Percentiles rank a stretch among this genome's conserved stretches.
These are phyloP conservation scores for Hippopotamus amphibius DNA, from an alignment of 2,113 vertebrate genomes.

Conservation along the genomic window DNA sequence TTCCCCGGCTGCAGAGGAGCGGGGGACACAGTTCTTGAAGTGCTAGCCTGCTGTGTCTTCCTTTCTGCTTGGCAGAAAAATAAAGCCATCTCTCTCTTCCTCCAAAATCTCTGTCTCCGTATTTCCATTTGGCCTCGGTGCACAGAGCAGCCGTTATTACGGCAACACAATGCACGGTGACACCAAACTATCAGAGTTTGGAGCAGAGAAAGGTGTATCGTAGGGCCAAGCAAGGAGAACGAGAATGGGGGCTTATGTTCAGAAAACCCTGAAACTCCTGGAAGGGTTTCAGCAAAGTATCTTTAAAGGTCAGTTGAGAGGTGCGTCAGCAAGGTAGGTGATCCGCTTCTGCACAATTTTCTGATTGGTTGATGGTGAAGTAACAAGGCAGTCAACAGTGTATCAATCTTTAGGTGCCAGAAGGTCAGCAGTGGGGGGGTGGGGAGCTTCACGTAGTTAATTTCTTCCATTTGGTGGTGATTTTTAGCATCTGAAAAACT, in stretches of 20 bases:
- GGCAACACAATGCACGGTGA: background rate
- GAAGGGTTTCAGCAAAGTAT: background rate
- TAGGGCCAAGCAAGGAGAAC: background rate
- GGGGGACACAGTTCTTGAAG: too few relatives aligned
- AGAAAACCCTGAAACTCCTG: background rate
- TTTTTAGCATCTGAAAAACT: background rate
- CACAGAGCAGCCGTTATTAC: too few relatives aligned
- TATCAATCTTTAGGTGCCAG: background rate
- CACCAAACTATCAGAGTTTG: background rate
- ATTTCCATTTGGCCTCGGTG: too few relatives aligned
- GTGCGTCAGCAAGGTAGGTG: rapidly evolving
- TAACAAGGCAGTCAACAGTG: too few relatives aligned
- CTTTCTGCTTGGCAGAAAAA: too few relatives aligned
- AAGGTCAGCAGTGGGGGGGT: background rate
- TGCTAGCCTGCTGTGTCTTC: too few relatives aligned
- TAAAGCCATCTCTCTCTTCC: too few relatives aligned
- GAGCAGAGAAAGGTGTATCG: background rate
- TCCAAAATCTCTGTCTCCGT: too few relatives aligned
- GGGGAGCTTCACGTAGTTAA: background rate
- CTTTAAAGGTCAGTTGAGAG: background rate
- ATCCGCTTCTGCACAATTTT: background rate
- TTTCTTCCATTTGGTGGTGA: background rate
- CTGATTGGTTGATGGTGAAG: background rate
- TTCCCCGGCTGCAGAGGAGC: too few relatives aligned
- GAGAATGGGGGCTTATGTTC: background rate